Base-by-base conservation (phyloP, 2,113 vertebrate genomes). In the Tachysurus vachellii region DNA sequence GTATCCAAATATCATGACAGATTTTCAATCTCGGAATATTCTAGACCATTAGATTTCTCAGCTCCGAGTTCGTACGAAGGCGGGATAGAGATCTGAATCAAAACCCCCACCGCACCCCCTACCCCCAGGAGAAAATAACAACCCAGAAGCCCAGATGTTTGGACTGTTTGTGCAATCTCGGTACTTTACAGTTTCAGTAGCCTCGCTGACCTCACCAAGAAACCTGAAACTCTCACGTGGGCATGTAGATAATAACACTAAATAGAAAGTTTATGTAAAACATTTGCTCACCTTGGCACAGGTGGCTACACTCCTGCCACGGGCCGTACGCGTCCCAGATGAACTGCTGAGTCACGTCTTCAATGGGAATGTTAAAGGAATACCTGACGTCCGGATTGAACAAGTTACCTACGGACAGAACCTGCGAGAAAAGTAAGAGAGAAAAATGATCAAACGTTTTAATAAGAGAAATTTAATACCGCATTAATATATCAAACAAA, bases 281-380 rank as follows among this genome's bases (percentile, higher is more conserved):
- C 5, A 50, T 50, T 50, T 9, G 8, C 47, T 50, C 47, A 50
- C 98, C 98, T 98, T 99, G 97, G 93, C 98, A 99, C 90, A 97
- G 94, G 62, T 95, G 97, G 92, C 95, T 99, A 93, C 98, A 99
- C 59, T 97, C 94, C 91, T 99, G 97, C 97, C 97, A 99, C 0
- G 97, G 97, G 80, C 98, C 98, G n/a, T 97, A 96, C 0, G 93
- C 94, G 85, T 98, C 97, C 98, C 98, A 99, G 92, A 97, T 96
- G 92, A 98, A 99, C 90, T 96, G 97, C 90, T 98, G 97, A 89
- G 96, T 96, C 91, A 96, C 96, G 91, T 97, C 98, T 92, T 99
- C 98, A 82, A 99, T 98, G 13, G 98, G 98, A 90, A 99, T 95
- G 94, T 97, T 99, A 94, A 98, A 99, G 0, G 97, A 97, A 92